Percentiles rank a stretch among this genome's conserved stretches.
Evolutionary conservation across 2,113 vertebrate species (phyloP).

Genomic region (Craseonycteris thonglongyai): DNA sequence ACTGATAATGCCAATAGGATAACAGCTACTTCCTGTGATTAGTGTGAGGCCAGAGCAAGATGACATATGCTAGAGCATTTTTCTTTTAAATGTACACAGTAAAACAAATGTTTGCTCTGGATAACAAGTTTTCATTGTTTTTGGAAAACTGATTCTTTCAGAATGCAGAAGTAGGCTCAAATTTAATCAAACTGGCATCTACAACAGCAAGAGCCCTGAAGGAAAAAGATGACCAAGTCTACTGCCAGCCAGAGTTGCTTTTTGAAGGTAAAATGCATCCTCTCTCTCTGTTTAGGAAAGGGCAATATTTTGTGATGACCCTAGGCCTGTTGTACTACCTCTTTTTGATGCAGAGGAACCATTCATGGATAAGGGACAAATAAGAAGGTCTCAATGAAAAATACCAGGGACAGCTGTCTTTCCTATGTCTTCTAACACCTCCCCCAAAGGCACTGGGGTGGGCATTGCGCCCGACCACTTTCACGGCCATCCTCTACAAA

Average conservation of each 20-base stretch:
- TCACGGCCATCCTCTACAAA: not conserved
- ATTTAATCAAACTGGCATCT: conserved; percentile 84
- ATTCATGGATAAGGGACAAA: accelerated
- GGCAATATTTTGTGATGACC: not conserved
- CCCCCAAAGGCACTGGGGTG: not conserved
- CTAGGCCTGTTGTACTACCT: not conserved
- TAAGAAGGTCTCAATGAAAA: not conserved
- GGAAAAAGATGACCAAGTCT: conserved; percentile 86
- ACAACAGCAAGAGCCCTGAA: conserved; percentile 88
- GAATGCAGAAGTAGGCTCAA: conserved; percentile 81
- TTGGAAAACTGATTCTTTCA: conserved; percentile 65
- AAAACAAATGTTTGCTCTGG: not conserved
- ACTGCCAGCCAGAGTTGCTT: conserved; percentile 86
- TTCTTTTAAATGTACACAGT: not conserved
- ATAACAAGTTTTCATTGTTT: not conserved
- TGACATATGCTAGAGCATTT: not conserved
- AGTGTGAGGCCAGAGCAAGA: not conserved
- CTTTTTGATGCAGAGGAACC: not conserved
- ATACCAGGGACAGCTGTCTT: not conserved
- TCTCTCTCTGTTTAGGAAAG: not conserved
- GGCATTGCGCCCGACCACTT: too few species aligned
- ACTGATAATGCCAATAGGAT: not conserved
- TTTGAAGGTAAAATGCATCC: conserved; percentile 82
- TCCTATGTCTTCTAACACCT: not conserved
- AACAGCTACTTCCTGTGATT: not conserved